phyloP scores from a whole-genome alignment of 2,797 vertebrate species.

The Syngnathus rostellatus region DNA sequence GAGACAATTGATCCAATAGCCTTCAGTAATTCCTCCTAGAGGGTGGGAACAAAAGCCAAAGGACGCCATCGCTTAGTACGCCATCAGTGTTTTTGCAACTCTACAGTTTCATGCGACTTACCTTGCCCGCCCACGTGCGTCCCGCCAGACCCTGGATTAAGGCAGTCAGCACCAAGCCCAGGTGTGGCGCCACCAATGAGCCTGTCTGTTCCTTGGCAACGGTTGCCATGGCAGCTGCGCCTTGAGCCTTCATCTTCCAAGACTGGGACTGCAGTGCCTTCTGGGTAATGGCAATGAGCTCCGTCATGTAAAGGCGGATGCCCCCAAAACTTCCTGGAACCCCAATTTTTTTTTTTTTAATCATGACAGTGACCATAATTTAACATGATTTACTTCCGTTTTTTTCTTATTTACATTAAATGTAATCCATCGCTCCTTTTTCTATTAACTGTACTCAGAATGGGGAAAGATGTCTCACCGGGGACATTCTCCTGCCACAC shows the following conservation, averaged over 20 bases:
- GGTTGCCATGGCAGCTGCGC: constrained; percentile 90
- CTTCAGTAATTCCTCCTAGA: constrained; percentile 91
- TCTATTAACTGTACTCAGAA: no score
- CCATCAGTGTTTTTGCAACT: neutral
- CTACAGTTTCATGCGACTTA: constrained; percentile 28
- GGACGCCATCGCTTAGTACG: no score
- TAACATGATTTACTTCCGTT: neutral
- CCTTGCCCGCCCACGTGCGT: constrained; percentile 96
- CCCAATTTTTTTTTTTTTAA: neutral
- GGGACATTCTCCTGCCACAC: constrained; percentile 98
- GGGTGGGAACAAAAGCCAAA: neutral
- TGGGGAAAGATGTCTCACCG: constrained; percentile 59
- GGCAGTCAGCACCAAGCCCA: constrained; percentile 84
- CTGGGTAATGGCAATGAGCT: constrained; percentile 88
- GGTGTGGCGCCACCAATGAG: constrained; percentile 82
- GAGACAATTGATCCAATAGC: constrained; percentile 85
- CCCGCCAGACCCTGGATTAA: constrained; percentile 87
- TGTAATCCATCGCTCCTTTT: no score
- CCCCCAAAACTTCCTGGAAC: constrained; percentile 87
- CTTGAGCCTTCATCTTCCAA: constrained; percentile 99
- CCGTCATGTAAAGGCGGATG: constrained; percentile 90
- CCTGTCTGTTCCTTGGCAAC: constrained; percentile 89
- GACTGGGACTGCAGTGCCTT: constrained; percentile 94
- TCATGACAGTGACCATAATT: neutral
- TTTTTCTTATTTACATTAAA: no score